Base-by-base conservation (phyloP, 2,113 vertebrate genomes). In the Chunga burmeisteri region DNA sequence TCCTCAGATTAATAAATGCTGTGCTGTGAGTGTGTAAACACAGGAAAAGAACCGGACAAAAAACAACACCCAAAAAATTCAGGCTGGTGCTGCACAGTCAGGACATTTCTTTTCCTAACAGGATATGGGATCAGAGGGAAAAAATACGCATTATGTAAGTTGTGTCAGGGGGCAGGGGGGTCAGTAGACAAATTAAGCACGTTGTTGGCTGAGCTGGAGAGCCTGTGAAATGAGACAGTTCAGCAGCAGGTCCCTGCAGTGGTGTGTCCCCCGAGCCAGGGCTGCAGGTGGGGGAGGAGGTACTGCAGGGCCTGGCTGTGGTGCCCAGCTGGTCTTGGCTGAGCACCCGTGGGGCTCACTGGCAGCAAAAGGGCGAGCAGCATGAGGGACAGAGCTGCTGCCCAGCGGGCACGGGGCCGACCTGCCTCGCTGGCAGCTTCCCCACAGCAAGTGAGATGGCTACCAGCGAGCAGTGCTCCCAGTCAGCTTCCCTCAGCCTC, bases 1-100 rank as follows among this genome's bases (percentile, higher is more conserved):
- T 93, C 85, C 66, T 96, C 96, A 63, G 44, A 87, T 96, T 92
- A 97, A 95, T 96, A 97, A 97, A 96, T 88, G 95, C 62, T 49
- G 63, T 42, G 9, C 81, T 83, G 89, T 92, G 82, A 67, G 55
- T 94, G 65, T 81, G 90, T 96, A 98, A 98, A 97, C 94, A 97
- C 96, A 97, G 96, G 98, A 98, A 98, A 97, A 97, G 93, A 89
- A 93, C 88, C 29, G 65, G 50, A 95, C 56, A n/a, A 66, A 93
- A 67, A 90, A 89, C 61, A 90, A 29, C 63, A 92, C 20, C 63
- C 26, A 59, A 84, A 89, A 96, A 91, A 68, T 71, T 86, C 70
- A 81, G 82, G 34, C 95, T 95, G 55, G 50, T 85, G 77, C 65
- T 90, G 70, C 82, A 68, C 92, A 91, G 81, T 93, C 77, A 93